A percentile compares a stretch with the other conserved stretches of the same genome.
phyloP scores from a whole-genome alignment of 1,140 invertebrate genomes.

The Plutomurus gul region DNA sequence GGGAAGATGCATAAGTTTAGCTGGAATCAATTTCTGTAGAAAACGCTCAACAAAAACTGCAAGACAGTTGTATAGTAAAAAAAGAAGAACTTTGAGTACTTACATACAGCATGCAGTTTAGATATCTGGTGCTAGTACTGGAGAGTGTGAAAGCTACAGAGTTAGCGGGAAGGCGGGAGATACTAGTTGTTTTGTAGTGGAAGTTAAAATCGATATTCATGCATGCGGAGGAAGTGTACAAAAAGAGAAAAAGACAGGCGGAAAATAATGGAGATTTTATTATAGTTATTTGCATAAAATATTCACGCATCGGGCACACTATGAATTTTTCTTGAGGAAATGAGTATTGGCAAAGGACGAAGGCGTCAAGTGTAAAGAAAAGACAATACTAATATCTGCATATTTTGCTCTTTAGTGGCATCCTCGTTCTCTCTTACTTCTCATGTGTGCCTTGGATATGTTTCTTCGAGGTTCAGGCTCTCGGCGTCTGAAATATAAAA shows the following conservation, averaged over 20 bases:
- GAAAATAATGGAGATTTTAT: slow-evolving; percentile 28
- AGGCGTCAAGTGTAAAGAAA: slow-evolving; percentile 15
- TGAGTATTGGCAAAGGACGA: slow-evolving; percentile 23
- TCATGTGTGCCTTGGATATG: neutral
- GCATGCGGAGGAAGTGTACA: neutral
- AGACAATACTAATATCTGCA: slow-evolving; percentile 29
- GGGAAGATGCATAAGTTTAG: slow-evolving; percentile 1
- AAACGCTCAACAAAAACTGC: neutral
- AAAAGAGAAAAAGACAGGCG: neutral
- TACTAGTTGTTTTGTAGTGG: slow-evolving; percentile 2
- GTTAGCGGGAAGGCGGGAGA: neutral
- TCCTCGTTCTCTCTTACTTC: neutral
- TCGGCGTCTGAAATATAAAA: too few relatives aligned
- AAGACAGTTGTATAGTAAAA: neutral
- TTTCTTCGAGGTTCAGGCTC: neutral
- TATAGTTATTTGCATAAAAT: slow-evolving; percentile 30
- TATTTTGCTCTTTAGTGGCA: slow-evolving; percentile 17
- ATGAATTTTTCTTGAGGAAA: slow-evolving; percentile 25
- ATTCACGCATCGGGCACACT: slow-evolving; percentile 14
- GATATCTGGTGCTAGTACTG: too few relatives aligned
- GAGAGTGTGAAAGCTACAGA: slow-evolving; percentile 14
- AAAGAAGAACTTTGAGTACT: neutral
- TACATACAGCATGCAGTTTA: neutral
- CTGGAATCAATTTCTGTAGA: slow-evolving; percentile 1
- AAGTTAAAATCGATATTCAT: slow-evolving; percentile 27